These are phyloP conservation scores for Seriola rivoliana DNA, from an alignment of 2,113 vertebrate species.

Conservation along the genomic window DNA sequence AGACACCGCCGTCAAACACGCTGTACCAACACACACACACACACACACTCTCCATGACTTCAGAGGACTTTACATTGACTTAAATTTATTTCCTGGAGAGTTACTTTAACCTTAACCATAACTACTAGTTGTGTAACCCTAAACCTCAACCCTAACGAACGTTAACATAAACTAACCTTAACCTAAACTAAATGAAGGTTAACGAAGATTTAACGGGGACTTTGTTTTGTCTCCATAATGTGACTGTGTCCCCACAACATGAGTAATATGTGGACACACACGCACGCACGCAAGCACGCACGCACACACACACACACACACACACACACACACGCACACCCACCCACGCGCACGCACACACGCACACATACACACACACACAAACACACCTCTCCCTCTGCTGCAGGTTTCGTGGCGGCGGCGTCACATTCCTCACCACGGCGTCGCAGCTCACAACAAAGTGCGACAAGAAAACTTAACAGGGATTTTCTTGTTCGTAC, in stretches of 20 bases:
- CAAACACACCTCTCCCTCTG: conserved; percentile 42
- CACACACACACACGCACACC: not conserved
- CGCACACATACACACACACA: conserved; percentile 55
- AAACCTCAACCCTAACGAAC: too few species aligned
- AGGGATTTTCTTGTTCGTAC: conserved; percentile 91
- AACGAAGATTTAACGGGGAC: too few species aligned
- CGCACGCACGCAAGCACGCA: conserved; percentile 54
- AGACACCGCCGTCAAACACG: conserved; percentile 59
- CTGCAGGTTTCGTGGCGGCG: conserved; percentile 76
- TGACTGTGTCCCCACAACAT: too few species aligned
- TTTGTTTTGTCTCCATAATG: too few species aligned
- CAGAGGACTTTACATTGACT: too few species aligned
- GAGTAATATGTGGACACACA: conserved; percentile 31
- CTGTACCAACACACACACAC: not conserved
- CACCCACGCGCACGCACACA: not conserved
- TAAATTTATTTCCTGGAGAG: too few species aligned
- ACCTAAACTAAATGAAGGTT: too few species aligned
- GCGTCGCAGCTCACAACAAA: conserved; percentile 81
- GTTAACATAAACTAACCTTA: too few species aligned
- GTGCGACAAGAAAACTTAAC: conserved; percentile 88
- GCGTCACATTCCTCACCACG: conserved; percentile 83
- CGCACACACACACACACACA: conserved; percentile 6
- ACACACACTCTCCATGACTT: too few species aligned
- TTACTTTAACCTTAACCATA: too few species aligned
- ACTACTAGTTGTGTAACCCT: too few species aligned